Base-by-base conservation (phyloP, 2,113 vertebrate species). In the Alaudala cheleensis region DNA sequence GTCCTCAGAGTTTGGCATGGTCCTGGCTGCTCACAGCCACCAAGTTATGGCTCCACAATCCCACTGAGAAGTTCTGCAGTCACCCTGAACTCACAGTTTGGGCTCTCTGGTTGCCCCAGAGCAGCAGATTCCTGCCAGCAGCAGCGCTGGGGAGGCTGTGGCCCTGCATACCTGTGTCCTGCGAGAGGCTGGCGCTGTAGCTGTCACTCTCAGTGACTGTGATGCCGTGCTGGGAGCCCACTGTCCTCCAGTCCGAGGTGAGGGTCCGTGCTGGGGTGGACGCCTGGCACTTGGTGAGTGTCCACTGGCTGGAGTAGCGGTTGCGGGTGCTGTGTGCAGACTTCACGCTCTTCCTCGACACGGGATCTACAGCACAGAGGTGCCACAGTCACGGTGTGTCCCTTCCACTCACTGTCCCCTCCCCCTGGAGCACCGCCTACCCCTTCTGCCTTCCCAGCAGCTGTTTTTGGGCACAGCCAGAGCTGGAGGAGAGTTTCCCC, bases 261-360 rank as follows among this genome's bases (percentile, higher is more conserved):
- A 99, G 98, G 51, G 99, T 99, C 49, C 99, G 98, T 0, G 99
- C 99, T 0, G 99, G 99, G 3, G 99, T 99, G 86, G 99, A 99
- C 3, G 99, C 98, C 98, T 99, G 99, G 97, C 99, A 99, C 96
- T 99, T 99, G 96, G 99, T 99, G 95, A 99, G 98, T 26, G 99
- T 99, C 99, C 99, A 99, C 95, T 99, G 99, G 98, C 99, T 99
- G 66, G 99, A 99, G 97, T 99, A 99, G 5, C 99, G 98, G 97
- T 99, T 99, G 90, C 99, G 98, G 84, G 99, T 99, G 95, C 99
- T 99, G 96, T 99, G 99, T 1, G 99, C 98, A 4, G 99, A 99
- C 96, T 99, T 99, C 9, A 99, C 98, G 1, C 98, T 99, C 98
- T 99, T 99, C 92, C 99, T 98, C 1, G 99, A 99, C 92, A 99